These are phyloP conservation scores for Uria aalge DNA, from an alignment of 2,113 vertebrate species.

Conservation along the genomic window DNA sequence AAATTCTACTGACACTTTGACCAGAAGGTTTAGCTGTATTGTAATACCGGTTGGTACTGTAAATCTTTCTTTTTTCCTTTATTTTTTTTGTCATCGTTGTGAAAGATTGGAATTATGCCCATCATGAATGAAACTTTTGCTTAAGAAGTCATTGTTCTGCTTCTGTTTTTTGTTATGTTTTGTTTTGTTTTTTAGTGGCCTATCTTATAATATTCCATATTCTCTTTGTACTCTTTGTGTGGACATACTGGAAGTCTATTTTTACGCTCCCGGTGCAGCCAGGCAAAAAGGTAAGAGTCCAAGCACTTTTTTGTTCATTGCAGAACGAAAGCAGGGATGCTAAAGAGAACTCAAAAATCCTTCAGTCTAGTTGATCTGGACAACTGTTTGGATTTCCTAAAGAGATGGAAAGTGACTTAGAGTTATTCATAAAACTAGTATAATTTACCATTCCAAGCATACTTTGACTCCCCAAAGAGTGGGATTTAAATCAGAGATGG, in stretches of 20 bases:
- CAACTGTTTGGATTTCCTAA: background rate
- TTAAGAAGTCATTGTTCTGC: background rate
- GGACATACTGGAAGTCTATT: constrained; percentile 98
- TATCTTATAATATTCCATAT: constrained; percentile 93
- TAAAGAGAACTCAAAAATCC: background rate
- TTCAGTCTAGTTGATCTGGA: background rate
- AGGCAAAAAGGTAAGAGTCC: constrained; percentile 88
- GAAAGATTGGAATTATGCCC: background rate
- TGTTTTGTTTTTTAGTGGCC: constrained; percentile 74
- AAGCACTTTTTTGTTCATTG: background rate
- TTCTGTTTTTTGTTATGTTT: constrained; percentile 8
- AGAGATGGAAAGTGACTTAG: background rate
- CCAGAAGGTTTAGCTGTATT: background rate
- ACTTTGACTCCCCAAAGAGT: background rate
- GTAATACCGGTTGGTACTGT: background rate
- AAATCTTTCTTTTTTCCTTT: background rate
- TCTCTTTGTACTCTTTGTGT: constrained; percentile 93
- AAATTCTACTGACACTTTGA: background rate
- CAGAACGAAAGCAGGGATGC: background rate
- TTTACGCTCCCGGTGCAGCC: constrained; percentile 90
- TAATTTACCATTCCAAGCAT: background rate
- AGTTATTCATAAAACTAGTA: background rate
- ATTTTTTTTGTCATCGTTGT: background rate
- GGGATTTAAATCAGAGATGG: background rate
- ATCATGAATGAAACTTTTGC: background rate